A percentile compares a stretch with the other conserved stretches of the same genome.
Conservation (phyloP, 2,797 vertebrate genomes). For the Danio kyathit region DNA sequence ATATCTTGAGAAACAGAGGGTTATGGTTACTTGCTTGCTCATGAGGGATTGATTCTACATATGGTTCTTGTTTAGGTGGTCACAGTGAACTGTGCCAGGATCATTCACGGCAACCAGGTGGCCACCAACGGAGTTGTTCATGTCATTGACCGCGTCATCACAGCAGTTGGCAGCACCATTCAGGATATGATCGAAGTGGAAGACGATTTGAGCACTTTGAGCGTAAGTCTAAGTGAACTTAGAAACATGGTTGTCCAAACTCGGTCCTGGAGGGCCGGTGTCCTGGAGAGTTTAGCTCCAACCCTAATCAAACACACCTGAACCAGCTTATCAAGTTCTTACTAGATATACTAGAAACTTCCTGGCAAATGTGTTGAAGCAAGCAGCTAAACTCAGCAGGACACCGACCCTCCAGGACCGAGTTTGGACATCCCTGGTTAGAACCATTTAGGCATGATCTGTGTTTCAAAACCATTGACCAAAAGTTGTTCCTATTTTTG, state of each 20-base stretch:
- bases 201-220: slow-evolving; percentile 89
- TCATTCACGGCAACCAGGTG: slow-evolving; percentile 95
- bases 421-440: too few relatives aligned
- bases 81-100: slow-evolving; percentile 96
- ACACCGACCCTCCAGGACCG: too few relatives aligned
- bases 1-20: neutral
- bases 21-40: neutral
- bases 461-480: neutral
- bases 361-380: too few relatives aligned
- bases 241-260: too few relatives aligned
- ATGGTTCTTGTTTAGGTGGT: slow-evolving; percentile 82
- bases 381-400: too few relatives aligned
- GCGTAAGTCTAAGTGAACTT: slow-evolving; percentile 74
- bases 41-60: neutral
- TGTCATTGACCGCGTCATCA: slow-evolving; percentile 93
- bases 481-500: neutral
- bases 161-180: slow-evolving; percentile 86
- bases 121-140: slow-evolving; percentile 98
- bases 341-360: too few relatives aligned
- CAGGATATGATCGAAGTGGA: slow-evolving; percentile 85
- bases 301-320: too few relatives aligned
- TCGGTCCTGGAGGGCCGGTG: too few relatives aligned
- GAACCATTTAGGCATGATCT: neutral
- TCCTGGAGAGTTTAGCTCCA: too few relatives aligned
- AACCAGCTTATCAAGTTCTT: too few relatives aligned